phyloP scores from a whole-genome alignment of 2,797 vertebrate genomes.

The Kryptopterus vitreolus region DNA sequence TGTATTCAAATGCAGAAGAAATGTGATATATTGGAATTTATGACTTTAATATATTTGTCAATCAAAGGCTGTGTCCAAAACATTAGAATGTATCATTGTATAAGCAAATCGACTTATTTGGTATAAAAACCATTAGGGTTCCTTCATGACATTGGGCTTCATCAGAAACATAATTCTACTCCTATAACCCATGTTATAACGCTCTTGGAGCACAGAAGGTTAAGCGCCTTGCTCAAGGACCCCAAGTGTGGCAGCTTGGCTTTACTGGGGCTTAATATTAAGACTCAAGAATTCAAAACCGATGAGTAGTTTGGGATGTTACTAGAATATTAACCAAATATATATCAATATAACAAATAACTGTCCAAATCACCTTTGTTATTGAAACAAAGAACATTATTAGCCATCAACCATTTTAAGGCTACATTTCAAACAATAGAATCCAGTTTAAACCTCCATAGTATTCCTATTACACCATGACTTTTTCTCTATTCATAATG shows the following conservation, averaged over 20 bases:
- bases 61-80: not conserved
- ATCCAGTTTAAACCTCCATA: slow-evolving; percentile 14
- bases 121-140: not conserved
- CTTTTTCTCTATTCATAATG: not conserved
- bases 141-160: not conserved
- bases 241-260: too few relatives aligned
- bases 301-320: not conserved
- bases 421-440: not conserved
- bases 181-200: too few relatives aligned
- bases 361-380: not conserved
- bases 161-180: not conserved
- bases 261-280: too few relatives aligned
- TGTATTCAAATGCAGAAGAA: not conserved
- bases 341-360: too few relatives aligned
- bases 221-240: too few relatives aligned
- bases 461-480: not conserved
- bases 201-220: too few relatives aligned
- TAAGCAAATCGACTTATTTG: not conserved
- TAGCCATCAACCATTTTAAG: not conserved
- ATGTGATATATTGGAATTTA: not conserved
- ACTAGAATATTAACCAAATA: not conserved
- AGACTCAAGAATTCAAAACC: not conserved
- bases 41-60: not conserved
- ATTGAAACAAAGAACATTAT: not conserved
- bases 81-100: not conserved